phyloP scores from a whole-genome alignment of 2,797 vertebrate genomes.

The Leptatherina wallacei region DNA sequence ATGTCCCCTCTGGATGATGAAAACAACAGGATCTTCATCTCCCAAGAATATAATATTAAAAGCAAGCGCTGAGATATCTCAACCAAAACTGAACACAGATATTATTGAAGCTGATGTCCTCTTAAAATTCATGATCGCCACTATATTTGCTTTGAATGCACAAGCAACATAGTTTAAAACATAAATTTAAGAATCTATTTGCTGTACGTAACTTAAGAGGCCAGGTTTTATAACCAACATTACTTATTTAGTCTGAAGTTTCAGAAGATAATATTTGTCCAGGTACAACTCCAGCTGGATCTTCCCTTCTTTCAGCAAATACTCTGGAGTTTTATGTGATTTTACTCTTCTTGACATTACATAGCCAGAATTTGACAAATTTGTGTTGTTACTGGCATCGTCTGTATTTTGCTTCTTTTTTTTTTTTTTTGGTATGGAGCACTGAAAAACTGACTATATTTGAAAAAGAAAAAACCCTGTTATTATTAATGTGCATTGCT shows the following conservation, averaged over 20 bases:
- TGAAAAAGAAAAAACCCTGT: background rate
- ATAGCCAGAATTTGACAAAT: conserved; percentile 3
- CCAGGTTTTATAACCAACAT: conserved; percentile 14
- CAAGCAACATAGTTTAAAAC: background rate
- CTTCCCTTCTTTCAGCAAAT: conserved; percentile 11
- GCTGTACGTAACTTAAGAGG: conserved; percentile 8
- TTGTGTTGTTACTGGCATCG: background rate
- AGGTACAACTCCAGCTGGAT: conserved; percentile 14
- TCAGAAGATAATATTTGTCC: conserved; percentile 10
- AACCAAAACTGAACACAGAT: conserved; percentile 5
- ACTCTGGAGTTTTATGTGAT: background rate
- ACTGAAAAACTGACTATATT: background rate
- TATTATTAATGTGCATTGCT: background rate
- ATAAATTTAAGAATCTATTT: conserved; percentile 16
- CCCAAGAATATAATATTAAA: background rate
- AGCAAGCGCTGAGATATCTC: background rate
- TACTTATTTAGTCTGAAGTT: conserved; percentile 11
- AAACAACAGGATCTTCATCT: conserved; percentile 3
- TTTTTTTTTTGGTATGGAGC: background rate
- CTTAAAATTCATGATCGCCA: conserved; percentile 1
- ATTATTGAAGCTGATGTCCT: conserved; percentile 1
- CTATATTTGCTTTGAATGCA: background rate
- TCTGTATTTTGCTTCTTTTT: background rate
- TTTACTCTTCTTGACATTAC: background rate
- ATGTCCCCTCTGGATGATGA: conserved; percentile 31